Evolutionary conservation across 2,113 vertebrate genomes (phyloP), one percentile per base, ranked within the genome.

Genomic region (Lontra canadensis): DNA sequence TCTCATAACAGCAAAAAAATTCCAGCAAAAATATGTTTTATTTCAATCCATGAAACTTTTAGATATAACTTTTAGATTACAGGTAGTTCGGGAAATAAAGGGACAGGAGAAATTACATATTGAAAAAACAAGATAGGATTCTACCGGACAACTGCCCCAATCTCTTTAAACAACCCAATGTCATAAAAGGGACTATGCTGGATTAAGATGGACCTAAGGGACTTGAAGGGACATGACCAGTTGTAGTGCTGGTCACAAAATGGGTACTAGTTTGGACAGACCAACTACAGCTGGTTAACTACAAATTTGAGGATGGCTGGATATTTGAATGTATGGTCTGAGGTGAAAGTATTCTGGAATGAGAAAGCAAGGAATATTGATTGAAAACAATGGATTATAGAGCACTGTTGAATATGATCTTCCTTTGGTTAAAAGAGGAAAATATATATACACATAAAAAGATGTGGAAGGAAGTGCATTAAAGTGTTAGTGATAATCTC

Each of bases 351-450:
- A 15, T 61, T 78, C 42, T 55, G 29, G 52, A 96, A 92, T 65
- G 57, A 97, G 73, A 94, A 92, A 84, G 39, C 67, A 7, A 52
- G 91, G 49, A 94, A 57, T 80, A 6, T 42, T 81, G 63, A 90
- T 11, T 36, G n/a, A n/a, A 96, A 80, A 95, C 61, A 71, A 93
- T 21, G 6, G 29, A 36, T 89, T 84, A 76, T 9, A 93, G 87
- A 81, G 88, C 44, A 61, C 44, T 76, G 34, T 14, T 90, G 57
- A 80, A 15, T 49, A 29, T 92, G 12, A 52, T 52, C 52, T 92
- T 88, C 47, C 71, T 91, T 94, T 93, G 57, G 29, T 85, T 92
- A 93, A 84, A 80, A 89, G 26, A 61, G 69, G 3, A 57, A 84
- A 91, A 83, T 86, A 65, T 1, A 39, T 39, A 73, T 29, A 29